Conservation (phyloP, 2,797 vertebrate genomes). For the Pantherophis vulpinus region DNA sequence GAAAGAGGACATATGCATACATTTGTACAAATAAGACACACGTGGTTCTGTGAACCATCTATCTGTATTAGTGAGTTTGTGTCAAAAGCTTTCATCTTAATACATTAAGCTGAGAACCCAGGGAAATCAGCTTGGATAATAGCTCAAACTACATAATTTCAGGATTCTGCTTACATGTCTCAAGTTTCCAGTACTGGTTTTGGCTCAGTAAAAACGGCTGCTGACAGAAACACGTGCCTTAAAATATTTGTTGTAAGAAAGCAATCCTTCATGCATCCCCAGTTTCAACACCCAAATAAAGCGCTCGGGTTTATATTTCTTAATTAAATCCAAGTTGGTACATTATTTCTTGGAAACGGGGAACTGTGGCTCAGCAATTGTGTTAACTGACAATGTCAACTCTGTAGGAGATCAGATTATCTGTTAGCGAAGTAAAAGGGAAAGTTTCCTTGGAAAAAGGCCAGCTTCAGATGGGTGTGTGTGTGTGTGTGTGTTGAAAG, state of each 20-base stretch:
- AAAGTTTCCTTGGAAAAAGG: conserved; percentile 75
- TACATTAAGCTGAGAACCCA: conserved; percentile 10
- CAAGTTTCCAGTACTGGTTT: background rate
- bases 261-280: conserved; percentile 13
- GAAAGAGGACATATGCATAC: background rate
- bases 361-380: conserved; percentile 59
- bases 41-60: background rate
- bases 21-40: background rate
- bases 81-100: background rate
- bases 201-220: conserved; percentile 36
- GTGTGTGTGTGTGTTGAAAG: conserved; percentile 61
- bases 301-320: conserved; percentile 49
- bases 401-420: conserved; percentile 70
- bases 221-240: conserved; percentile 33
- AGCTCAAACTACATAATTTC: conserved; percentile 31
- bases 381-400: conserved; percentile 68
- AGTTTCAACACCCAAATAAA: background rate
- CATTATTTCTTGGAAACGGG: conserved; percentile 65
- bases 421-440: conserved; percentile 67
- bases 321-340: conserved; percentile 67
- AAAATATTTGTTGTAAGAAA: conserved; percentile 36
- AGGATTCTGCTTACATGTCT: background rate
- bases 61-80: background rate
- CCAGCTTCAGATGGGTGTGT: conserved; percentile 72
- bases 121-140: conserved; percentile 12